Evolutionary conservation across 2,113 vertebrate species (phyloP).

Genomic region (Verasper variegatus): DNA sequence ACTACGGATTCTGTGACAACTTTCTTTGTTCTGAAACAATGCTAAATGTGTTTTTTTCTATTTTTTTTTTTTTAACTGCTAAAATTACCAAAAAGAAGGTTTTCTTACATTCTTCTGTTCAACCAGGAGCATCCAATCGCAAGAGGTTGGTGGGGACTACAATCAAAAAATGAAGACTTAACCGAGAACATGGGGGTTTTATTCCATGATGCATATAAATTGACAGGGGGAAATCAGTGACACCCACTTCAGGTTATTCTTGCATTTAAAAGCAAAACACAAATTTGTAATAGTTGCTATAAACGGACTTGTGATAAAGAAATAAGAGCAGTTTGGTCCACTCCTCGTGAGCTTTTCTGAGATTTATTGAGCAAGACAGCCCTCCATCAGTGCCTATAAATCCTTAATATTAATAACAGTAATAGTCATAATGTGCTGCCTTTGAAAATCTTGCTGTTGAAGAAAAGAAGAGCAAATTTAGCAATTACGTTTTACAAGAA

Average conservation of each 20-base stretch:
- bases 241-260: conserved; percentile 9
- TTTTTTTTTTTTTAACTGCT: conserved; percentile 41
- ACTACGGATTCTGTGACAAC: conserved; percentile 24
- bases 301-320: neutral
- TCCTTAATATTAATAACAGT: neutral
- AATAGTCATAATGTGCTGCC: conserved; percentile 4
- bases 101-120: conserved; percentile 81
- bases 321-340: conserved; percentile 10
- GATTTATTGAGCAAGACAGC: neutral
- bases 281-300: conserved; percentile 9
- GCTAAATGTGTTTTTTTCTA: conserved; percentile 16
- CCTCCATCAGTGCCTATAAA: neutral
- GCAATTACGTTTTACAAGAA: neutral
- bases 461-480: neutral
- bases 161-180: conserved; percentile 76
- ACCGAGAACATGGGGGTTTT: conserved; percentile 50
- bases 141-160: conserved; percentile 76
- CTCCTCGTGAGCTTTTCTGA: neutral
- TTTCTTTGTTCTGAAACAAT: conserved; percentile 44
- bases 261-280: conserved; percentile 9
- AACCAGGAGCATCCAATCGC: conserved; percentile 80
- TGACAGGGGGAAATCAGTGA: conserved; percentile 36
- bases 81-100: conserved; percentile 68
- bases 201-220: conserved; percentile 36
- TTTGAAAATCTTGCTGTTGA: neutral